phyloP scores from a whole-genome alignment of 2,797 vertebrate species.

The Anguilla marmorata region DNA sequence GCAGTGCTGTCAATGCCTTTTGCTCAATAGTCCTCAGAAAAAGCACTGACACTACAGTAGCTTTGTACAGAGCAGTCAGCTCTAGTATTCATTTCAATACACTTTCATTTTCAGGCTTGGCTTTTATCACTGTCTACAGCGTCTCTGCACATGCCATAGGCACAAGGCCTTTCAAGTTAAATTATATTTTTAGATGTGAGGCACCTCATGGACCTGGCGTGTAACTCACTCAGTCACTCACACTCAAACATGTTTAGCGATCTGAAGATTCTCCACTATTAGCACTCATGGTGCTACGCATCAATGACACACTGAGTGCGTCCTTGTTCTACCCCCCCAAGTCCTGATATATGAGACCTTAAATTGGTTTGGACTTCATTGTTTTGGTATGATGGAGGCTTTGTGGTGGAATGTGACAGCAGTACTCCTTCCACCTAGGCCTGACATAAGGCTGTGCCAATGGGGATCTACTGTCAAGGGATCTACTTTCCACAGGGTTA shows the following conservation, averaged over 20 bases:
- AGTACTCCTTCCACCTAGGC: not conserved
- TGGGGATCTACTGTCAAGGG: not conserved
- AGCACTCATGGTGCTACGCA: not conserved
- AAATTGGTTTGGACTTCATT: not conserved
- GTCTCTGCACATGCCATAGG: not conserved
- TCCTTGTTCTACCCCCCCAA: not conserved
- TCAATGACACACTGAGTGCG: not conserved
- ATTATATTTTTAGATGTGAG: not conserved
- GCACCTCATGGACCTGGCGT: not conserved
- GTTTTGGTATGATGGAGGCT: not conserved
- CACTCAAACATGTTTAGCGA: not conserved
- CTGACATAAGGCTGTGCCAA: not conserved
- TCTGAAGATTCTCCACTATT: not conserved
- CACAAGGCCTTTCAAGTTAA: not conserved
- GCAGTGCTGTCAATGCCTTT: constrained; percentile 48
- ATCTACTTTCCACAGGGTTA: not conserved
- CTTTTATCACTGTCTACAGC: not conserved
- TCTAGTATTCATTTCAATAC: not conserved
- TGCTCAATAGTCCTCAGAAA: constrained; percentile 57
- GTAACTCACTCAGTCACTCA: not conserved
- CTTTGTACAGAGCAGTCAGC: not conserved
- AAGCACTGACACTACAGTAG: not conserved
- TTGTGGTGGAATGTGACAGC: not conserved
- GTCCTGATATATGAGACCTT: not conserved
- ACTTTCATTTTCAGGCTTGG: not conserved